Base-by-base conservation (phyloP, 2,113 vertebrate genomes). In the Dermatemys mawii region DNA sequence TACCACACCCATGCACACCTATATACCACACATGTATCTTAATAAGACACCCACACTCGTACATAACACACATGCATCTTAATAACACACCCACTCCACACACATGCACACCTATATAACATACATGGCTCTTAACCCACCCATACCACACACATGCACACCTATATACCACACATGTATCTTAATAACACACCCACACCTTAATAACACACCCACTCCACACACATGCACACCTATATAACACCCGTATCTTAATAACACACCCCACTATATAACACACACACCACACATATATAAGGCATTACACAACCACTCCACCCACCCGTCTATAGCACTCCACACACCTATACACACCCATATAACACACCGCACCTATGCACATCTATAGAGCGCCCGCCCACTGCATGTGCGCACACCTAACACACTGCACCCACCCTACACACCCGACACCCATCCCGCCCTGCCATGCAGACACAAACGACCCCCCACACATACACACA, bases 401-500 rank as follows among this genome's bases (percentile, higher is more conserved):
- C 46, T 8, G 8, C 5, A 46, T 46, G 46, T 46, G 46, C 8
- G 46, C 46, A 46, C 46, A 46, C 8, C 46, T 46, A 41, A 24
- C 16, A 38, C 63, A 70, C 8, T 2, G 16, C n/a, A 5, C 38
- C 11, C n/a, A 27, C 41, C 6, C 26, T 29, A 13, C 38, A 27
- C 12, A 4, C 27, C 1, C 3, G 10, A 41, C 38, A 41, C 22
- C 2, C 22, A 35, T n/a, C n/a, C 2, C 11, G 51, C 9, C 14
- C 67, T 11, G 2, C 27, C 38, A 21, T 0, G 2, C 16, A 2
- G 16, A 1, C 0, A 22, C 5, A 55, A 55, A 27, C 2, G 53
- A 24, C 26, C 54, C 53, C 54, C 11, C 35, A 14, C 16, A 24
- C 38, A 67, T 10, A 17, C 21, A 12, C 32, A 26, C 5, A 6